Base-by-base conservation (phyloP, 2,888 invertebrate genomes). In the Lamellibrachia satsuma region DNA sequence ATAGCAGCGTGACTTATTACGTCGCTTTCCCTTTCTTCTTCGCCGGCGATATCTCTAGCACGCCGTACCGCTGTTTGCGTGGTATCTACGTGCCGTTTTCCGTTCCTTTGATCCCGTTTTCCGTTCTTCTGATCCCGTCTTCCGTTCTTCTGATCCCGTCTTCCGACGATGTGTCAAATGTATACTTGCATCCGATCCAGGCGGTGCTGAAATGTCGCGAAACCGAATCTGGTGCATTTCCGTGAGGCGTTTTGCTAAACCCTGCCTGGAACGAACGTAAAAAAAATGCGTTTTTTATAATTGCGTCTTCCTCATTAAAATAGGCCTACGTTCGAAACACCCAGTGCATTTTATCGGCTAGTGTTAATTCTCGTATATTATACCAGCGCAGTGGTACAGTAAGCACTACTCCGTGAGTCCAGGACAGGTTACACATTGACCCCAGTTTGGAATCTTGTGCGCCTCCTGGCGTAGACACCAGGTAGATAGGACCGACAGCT, bases 101-200 rank as follows among this genome's bases (percentile, higher is more conserved):
- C 75, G 0, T 75, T 75, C n/a, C 22, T 75, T 75, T 75, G 75
- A 75, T 22, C 75, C 75, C 75, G 75, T 75, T n/a, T 75, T 75
- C 75, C 75, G 75, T 75, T 75, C n/a, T 15, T 75, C n/a, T 75
- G 75, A 75, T 22, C 75, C 75, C 75, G 75, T 75, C 75, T 75
- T 75, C 75, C 75, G 75, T 75, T 75, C 75, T 0, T 75, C 75
- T 75, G 75, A 75, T 75, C 75, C 75, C 75, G 75, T 75, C 75
- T 75, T 75, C 75, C 75, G 75, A 75, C 15, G 75, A 15, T 22
- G 75, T 75, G 75, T 75, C 75, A 22, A 15, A 22, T 22, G 11
- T 15, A 75, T 15, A 6, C 75, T 2, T 75, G 75, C n/a, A 75
- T 75, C 75, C n/a, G 75, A 75, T 22, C 6, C n/a, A 75, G 75